Evolutionary conservation across 2,797 vertebrate species (phyloP), one percentile per base, ranked within the genome.

Genomic region (Ara ararauna): DNA sequence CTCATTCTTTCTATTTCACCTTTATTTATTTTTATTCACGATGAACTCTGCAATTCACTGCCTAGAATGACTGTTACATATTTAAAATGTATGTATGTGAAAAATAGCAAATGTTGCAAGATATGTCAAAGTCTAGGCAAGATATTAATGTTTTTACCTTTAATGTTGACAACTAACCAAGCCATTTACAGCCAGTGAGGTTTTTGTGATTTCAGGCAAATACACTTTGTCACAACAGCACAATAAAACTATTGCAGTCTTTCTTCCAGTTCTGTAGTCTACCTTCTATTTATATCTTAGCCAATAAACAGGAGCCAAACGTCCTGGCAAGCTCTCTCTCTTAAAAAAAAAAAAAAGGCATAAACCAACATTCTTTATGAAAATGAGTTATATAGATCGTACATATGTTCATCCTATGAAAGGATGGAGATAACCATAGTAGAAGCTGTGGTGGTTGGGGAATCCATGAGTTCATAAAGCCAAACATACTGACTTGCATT

Each of bases 121-220:
- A 30, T 67, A 23, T 0, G 1, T 79, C 47, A 71, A 65, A 74
- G 45, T 48, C 11, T 45, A 42, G 48, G 24, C 11, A 90, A 68
- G 27, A 10, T 65, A 45, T 26, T 20, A 16, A 32, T 48, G 32
- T 60, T 29, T 77, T 89, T 58, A 32, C 20, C 9, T 74, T 79
- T 80, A 50, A 36, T 58, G 42, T 45, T 75, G 51, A 64, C 29
- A 66, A 2, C 30, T 32, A 93, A 51, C 45, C 71, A 83, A 87
- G 53, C 13, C 13, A 2, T 77, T 74, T 87, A 38, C 13, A 84
- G n/a, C 34, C n/a, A 40, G 1, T 66, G 27, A 76, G 15, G 11
- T 32, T 88, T 78, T 66, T 84, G 11, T 95, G 66, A 66, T 88
- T 82, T 74, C 65, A 85, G 44, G 48, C 72, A 92, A 34, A 70